Percentiles rank a stretch among this genome's conserved stretches.
phyloP scores from a whole-genome alignment of 2,888 invertebrate genomes.

The Coelopa pilipes region DNA sequence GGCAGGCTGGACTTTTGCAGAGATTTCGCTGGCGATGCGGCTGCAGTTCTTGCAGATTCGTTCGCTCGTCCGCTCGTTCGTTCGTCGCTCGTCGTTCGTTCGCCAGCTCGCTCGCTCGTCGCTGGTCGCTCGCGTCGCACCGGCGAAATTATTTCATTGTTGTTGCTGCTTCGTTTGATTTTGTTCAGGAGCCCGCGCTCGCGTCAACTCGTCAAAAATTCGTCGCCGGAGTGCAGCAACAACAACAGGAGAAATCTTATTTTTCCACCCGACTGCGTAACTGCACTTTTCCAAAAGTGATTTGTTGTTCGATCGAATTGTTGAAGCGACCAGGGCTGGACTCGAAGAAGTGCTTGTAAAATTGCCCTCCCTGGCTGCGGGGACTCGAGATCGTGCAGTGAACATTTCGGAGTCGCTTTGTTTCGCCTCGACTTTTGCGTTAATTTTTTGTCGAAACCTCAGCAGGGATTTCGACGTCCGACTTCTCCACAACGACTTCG shows the following conservation, averaged over 20 bases:
- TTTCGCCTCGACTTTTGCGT: too few species aligned
- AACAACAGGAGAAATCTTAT: slow-evolving; percentile 13
- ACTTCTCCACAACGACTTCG: too few species aligned
- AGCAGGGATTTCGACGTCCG: too few species aligned
- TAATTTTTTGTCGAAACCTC: too few species aligned
- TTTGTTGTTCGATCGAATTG: too few species aligned
- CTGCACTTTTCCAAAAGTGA: too few species aligned
- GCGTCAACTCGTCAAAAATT: slow-evolving; percentile 5
- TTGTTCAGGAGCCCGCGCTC: slow-evolving; percentile 42
- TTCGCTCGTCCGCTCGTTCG: slow-evolving; percentile 66
- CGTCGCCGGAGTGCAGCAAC: slow-evolving; percentile 29
- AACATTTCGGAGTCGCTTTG: too few species aligned
- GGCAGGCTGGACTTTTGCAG: slow-evolving; percentile 63
- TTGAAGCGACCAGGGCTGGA: too few species aligned
- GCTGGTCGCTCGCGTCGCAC: slow-evolving; percentile 51
- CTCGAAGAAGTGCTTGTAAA: too few species aligned
- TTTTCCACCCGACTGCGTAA: background rate
- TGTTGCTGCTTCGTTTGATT: slow-evolving; percentile 27
- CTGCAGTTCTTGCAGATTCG: slow-evolving; percentile 66
- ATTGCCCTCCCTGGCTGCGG: too few species aligned
- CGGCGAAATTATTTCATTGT: slow-evolving; percentile 49
- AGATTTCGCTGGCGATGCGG: slow-evolving; percentile 66
- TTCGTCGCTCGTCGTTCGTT: slow-evolving; percentile 54
- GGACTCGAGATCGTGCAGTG: too few species aligned
- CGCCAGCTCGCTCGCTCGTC: slow-evolving; percentile 60